Conservation (phyloP, 2,113 vertebrate genomes). For the Tangachromis dhanisi region DNA sequence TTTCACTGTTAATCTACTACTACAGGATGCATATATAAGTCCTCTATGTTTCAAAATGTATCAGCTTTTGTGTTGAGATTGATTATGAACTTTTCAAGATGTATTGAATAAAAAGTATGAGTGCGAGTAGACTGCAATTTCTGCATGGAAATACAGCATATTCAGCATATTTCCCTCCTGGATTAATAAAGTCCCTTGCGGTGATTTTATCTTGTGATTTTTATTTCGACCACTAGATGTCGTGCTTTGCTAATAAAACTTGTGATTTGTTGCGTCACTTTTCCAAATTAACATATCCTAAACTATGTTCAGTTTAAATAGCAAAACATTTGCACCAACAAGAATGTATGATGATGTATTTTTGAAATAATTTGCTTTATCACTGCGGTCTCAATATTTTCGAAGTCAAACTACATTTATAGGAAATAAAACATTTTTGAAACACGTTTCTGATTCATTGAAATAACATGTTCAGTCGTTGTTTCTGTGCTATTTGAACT, state of each 20-base stretch:
- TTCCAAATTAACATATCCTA: background rate
- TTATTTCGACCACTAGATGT: conserved; percentile 37
- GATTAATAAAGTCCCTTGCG: background rate
- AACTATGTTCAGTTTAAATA: background rate
- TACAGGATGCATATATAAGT: background rate
- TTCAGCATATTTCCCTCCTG: background rate
- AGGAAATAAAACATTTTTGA: background rate
- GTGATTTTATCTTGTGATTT: background rate
- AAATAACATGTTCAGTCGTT: accelerated
- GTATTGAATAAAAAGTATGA: background rate
- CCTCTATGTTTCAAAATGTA: background rate
- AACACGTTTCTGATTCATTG: background rate
- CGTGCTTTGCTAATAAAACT: background rate
- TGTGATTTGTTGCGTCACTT: background rate
- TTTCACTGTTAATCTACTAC: background rate
- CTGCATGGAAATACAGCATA: background rate
- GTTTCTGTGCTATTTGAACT: background rate
- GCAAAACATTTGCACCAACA: background rate
- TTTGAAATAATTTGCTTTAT: background rate
- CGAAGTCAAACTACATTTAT: background rate
- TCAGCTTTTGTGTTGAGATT: background rate
- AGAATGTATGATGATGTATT: background rate
- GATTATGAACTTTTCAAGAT: background rate
- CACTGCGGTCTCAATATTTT: background rate
- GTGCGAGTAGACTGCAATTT: background rate